phyloP scores from a whole-genome alignment of 2,888 invertebrate species.

The Parnassius glacialis region DNA sequence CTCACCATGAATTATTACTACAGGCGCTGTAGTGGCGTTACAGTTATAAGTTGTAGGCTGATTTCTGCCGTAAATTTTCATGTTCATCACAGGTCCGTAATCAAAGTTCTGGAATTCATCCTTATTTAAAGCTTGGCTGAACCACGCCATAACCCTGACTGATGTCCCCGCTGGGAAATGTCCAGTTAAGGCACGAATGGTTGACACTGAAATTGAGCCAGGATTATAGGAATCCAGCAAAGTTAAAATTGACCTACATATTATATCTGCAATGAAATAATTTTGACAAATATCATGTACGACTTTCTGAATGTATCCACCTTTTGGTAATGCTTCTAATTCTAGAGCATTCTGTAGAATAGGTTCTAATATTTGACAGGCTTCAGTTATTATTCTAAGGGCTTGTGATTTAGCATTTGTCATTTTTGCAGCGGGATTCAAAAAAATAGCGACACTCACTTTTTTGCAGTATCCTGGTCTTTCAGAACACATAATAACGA shows the following conservation, averaged over 20 bases:
- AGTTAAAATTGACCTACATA: slow-evolving; percentile 11
- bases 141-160: slow-evolving; percentile 44
- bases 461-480: slow-evolving; percentile 84
- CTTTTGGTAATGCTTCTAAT: slow-evolving; percentile 23
- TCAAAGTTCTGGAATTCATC: slow-evolving; percentile 40
- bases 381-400: slow-evolving; percentile 74
- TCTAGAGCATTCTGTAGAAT: slow-evolving; percentile 14
- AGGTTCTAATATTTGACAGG: slow-evolving; percentile 55
- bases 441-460: slow-evolving; percentile 55
- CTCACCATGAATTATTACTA: slow-evolving; percentile 38
- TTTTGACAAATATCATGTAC: slow-evolving; percentile 22
- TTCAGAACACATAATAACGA: slow-evolving; percentile 84
- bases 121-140: slow-evolving; percentile 36
- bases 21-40: slow-evolving; percentile 39
- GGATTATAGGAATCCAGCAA: slow-evolving; percentile 26
- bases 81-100: slow-evolving; percentile 42
- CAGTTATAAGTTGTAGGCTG: slow-evolving; percentile 46
- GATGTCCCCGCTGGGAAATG: slow-evolving; percentile 50
- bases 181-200: slow-evolving; percentile 26
- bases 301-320: slow-evolving; percentile 7
- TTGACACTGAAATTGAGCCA: slow-evolving; percentile 35
- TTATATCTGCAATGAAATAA: neutral
- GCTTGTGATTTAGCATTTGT: slow-evolving; percentile 43
- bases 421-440: slow-evolving; percentile 10
- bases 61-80: slow-evolving; percentile 36